Conservation (phyloP, 2,888 invertebrate genomes). For the Nemurella pictetii region DNA sequence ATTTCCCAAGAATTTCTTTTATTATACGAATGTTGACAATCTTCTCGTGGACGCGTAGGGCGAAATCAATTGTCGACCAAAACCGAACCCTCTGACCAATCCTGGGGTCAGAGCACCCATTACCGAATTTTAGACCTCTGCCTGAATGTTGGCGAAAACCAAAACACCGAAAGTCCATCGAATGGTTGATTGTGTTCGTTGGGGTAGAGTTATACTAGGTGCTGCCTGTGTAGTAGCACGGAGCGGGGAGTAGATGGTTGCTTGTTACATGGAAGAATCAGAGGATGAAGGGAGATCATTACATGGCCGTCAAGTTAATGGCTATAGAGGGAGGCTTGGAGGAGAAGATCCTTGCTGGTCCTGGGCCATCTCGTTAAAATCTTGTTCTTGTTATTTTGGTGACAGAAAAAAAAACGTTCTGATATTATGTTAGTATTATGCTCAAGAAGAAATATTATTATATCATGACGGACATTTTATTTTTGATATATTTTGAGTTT, state of each 20-base stretch:
- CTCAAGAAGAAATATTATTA: neutral
- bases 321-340: neutral
- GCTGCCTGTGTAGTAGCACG: neutral
- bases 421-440: too few relatives aligned
- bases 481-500: neutral
- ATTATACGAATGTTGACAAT: neutral
- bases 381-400: neutral
- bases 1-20: constrained; percentile 9
- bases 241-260: constrained; percentile 1
- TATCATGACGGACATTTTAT: neutral
- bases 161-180: constrained; percentile 6
- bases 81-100: neutral
- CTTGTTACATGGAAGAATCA: constrained; percentile 22
- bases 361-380: constrained; percentile 4
- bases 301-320: constrained; percentile 1
- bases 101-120: neutral
- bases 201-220: neutral
- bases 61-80: constrained; percentile 8
- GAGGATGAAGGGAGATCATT: constrained; percentile 19
- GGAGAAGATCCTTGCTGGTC: constrained; percentile 11
- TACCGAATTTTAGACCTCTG: neutral
- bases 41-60: neutral
- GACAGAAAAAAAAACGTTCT: neutral
- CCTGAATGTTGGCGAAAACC: neutral
- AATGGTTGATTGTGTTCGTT: neutral